Evolutionary conservation across 2,113 vertebrate species (phyloP).

Genomic region (Melierax canorus): DNA sequence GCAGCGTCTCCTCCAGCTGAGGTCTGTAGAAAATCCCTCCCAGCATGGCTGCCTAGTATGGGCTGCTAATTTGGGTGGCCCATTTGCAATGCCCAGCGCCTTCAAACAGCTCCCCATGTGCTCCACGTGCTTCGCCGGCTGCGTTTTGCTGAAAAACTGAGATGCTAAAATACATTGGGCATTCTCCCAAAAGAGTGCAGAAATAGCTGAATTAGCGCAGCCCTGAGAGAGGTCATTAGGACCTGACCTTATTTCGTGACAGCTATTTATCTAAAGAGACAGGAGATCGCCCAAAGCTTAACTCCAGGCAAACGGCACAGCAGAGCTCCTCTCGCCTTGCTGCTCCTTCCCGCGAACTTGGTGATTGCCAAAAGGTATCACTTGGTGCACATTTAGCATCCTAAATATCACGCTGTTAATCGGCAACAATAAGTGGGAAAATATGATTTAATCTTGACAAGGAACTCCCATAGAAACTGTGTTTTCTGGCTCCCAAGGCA

Average conservation of each 20-base stretch:
- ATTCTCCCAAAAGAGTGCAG: neutral
- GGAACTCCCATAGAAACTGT: neutral
- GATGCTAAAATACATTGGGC: neutral
- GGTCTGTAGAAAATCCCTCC: neutral
- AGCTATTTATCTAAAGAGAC: neutral
- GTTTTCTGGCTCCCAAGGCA: neutral
- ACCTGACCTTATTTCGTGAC: neutral
- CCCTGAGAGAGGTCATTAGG: neutral
- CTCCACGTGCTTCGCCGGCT: accelerated
- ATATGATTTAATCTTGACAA: neutral
- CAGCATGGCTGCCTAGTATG: accelerated
- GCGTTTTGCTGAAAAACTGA: accelerated
- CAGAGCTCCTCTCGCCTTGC: neutral
- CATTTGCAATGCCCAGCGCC: neutral
- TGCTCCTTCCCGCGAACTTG: neutral
- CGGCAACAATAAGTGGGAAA: neutral
- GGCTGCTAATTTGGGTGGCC: neutral
- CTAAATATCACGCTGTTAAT: neutral
- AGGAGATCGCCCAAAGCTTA: neutral
- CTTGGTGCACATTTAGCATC: neutral
- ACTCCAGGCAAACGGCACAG: neutral
- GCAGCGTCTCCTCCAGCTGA: neutral
- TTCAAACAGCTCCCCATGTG: neutral
- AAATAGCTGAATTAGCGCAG: neutral
- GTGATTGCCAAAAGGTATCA: neutral